Evolutionary conservation across 2,888 invertebrate species (phyloP), one percentile per base, ranked within the genome.

Genomic region (Cerastoderma edule): DNA sequence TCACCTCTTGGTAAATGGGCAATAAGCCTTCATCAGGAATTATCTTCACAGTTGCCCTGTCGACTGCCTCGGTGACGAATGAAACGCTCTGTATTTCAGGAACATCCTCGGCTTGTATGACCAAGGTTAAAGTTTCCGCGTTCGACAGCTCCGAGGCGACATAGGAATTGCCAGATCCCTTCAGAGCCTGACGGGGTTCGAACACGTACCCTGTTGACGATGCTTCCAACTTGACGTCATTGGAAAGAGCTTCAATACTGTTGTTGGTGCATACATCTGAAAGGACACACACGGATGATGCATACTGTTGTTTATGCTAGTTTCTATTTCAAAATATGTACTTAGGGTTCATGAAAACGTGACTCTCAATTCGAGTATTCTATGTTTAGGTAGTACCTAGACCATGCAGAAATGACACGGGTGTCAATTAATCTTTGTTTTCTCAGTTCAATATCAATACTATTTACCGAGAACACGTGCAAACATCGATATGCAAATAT

Each of bases 1-100:
- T 22, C 35, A 70, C 70, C 70, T 70, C 70, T 60, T 70, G 24
- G 27, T 50, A 64, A n/a, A 70, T 33, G 6, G 70, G 35, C 16
- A 70, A 22, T 13, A 63, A 28, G 22, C 70, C 64, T 33, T 50
- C 64, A 24, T 33, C 46, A 13, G 60, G 50, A 22, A 70, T 6
- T 13, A 70, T 39, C 19, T 63, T 70, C 1, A 70, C 32, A 19
- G 53, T 70, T 33, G 50, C 50, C 27, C 48, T 35, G 0, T 35
- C 50, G 2, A 48, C 63, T 19, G 48, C 63, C 32, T 35, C 50
- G 4, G 70, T 70, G 5, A 28, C 63, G 22, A 70, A 70, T 28
- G 70, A 50, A 6, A 70, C 60, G 24, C 50, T 48, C n/a, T 50
- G 33, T 4, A 70, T 35, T 33, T 50, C 35, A 35, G 70, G 70